These are phyloP conservation scores for Tachina lurida DNA, from an alignment of 2,888 invertebrate species.

Conservation along the genomic window DNA sequence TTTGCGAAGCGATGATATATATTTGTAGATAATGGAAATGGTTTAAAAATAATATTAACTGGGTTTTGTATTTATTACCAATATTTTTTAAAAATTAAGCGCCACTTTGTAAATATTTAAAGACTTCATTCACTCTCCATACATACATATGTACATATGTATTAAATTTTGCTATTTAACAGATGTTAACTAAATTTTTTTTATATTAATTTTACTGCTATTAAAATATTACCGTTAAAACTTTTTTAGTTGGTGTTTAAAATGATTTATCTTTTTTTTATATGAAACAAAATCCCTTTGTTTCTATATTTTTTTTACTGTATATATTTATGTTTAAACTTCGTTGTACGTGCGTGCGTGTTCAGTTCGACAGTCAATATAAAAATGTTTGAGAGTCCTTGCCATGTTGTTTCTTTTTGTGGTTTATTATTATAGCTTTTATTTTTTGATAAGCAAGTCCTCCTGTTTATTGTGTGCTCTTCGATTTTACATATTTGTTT, in stretches of 20 bases:
- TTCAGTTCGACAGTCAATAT: conserved; percentile 72
- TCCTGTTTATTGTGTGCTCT: conserved; percentile 52
- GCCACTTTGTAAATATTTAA: conserved; percentile 55
- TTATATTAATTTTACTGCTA: conserved; percentile 28
- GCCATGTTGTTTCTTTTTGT: conserved; percentile 63
- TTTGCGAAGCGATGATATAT: background rate
- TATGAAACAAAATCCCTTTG: conserved; percentile 43
- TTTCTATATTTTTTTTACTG: conserved; percentile 46
- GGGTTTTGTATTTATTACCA: background rate
- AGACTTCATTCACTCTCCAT: conserved; percentile 9
- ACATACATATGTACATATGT: background rate
- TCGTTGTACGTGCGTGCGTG: conserved; percentile 69
- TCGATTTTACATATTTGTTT: conserved; percentile 44
- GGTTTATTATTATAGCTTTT: conserved; percentile 60
- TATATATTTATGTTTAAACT: conserved; percentile 60
- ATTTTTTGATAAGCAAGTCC: conserved; percentile 52
- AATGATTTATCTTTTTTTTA: conserved; percentile 35
- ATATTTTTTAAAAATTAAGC: conserved; percentile 55
- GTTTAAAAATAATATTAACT: background rate
- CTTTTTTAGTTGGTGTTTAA: conserved; percentile 34
- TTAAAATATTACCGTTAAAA: conserved; percentile 49
- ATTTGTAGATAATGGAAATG: background rate
- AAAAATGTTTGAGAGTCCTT: conserved; percentile 75
- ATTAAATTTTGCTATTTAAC: conserved; percentile 29
- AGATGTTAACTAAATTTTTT: conserved; percentile 50